Percentiles rank a stretch among this genome's conserved stretches.
These are phyloP conservation scores for Pantherophis alleghaniensis DNA, from an alignment of 2,797 vertebrate species.

Conservation along the genomic window DNA sequence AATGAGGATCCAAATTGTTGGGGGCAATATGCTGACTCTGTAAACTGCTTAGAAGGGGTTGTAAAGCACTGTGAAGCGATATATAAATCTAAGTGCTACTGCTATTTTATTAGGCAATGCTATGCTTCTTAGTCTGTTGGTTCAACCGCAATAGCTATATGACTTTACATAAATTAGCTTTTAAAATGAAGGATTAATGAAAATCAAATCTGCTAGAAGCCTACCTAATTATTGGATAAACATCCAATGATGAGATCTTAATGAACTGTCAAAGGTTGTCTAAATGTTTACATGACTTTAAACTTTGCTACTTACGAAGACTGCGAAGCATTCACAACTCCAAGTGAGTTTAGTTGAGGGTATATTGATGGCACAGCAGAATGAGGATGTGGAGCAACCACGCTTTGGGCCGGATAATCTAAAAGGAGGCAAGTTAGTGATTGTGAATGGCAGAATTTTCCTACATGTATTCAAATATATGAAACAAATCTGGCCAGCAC, in stretches of 20 bases:
- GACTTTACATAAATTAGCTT: background rate
- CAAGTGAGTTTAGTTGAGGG: conserved; percentile 61
- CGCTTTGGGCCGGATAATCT: conserved; percentile 57
- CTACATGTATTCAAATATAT: background rate
- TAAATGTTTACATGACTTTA: background rate
- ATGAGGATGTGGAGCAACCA: conserved; percentile 44
- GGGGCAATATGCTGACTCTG: too few relatives aligned
- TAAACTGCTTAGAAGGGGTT: too few relatives aligned
- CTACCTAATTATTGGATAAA: background rate
- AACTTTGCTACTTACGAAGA: conserved; percentile 61
- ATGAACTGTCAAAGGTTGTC: background rate
- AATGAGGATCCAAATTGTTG: too few relatives aligned
- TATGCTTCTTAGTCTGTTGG: background rate
- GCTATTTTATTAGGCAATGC: background rate
- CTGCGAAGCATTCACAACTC: conserved; percentile 53
- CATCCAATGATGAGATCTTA: background rate
- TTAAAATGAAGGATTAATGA: background rate
- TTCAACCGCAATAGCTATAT: background rate
- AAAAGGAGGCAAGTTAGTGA: conserved; percentile 12
- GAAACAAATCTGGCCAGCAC: background rate
- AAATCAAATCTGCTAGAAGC: too few relatives aligned
- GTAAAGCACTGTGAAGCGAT: too few relatives aligned
- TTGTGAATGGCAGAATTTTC: background rate
- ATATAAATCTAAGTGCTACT: too few relatives aligned
- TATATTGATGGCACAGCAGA: conserved; percentile 53